phyloP scores from a whole-genome alignment of 2,797 vertebrate genomes.

The Semaprochilodus insignis region DNA sequence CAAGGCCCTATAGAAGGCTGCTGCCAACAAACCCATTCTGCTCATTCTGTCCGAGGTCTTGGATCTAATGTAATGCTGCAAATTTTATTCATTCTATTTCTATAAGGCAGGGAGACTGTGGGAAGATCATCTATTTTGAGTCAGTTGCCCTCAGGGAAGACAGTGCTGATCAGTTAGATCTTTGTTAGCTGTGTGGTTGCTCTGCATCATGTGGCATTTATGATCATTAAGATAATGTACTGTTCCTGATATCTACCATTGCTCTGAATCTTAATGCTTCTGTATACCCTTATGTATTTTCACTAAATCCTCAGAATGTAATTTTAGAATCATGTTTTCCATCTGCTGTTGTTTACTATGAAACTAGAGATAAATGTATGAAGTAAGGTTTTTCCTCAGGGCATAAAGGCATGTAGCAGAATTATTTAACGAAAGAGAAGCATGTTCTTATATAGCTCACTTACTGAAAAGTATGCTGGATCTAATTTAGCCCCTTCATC shows the following conservation, averaged over 20 bases:
- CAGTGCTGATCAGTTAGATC: slow-evolving; percentile 41
- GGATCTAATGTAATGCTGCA: slow-evolving; percentile 54
- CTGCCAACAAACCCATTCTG: slow-evolving; percentile 50
- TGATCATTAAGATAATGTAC: slow-evolving; percentile 49
- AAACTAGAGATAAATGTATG: slow-evolving; percentile 15
- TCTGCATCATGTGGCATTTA: slow-evolving; percentile 40
- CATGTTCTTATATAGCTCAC: neutral
- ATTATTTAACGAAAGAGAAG: slow-evolving; percentile 26
- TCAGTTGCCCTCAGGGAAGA: slow-evolving; percentile 20
- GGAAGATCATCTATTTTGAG: slow-evolving; percentile 50
- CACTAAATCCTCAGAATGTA: neutral
- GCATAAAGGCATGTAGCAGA: slow-evolving; percentile 24
- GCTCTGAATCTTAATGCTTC: neutral
- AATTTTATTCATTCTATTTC: slow-evolving; percentile 50
- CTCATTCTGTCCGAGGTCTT: slow-evolving; percentile 34
- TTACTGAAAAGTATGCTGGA: neutral
- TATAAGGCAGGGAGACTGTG: slow-evolving; percentile 35
- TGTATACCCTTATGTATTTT: neutral
- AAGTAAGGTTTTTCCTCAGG: slow-evolving; percentile 18
- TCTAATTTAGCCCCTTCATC: slow-evolving; percentile 12
- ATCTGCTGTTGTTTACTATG: slow-evolving; percentile 18
- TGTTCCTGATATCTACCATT: slow-evolving; percentile 13
- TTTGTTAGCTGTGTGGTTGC: slow-evolving; percentile 40
- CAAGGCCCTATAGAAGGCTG: slow-evolving; percentile 7
- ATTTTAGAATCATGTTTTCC: neutral